Evolutionary conservation across 2,113 vertebrate species (phyloP).

Genomic region (Dolichotis patagonum): DNA sequence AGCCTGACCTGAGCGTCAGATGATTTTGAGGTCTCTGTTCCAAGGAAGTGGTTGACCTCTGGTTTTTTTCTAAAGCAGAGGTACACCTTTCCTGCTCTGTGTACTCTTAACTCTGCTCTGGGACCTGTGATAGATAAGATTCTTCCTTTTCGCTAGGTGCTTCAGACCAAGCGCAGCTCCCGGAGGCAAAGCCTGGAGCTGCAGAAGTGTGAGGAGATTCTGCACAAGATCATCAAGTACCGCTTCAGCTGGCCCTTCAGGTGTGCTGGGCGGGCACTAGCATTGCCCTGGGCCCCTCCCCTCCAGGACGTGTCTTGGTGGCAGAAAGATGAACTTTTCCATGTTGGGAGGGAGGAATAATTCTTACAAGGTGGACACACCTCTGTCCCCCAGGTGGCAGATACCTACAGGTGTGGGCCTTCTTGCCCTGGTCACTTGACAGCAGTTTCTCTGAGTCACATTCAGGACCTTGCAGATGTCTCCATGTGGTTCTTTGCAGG

Average conservation of each 20-base stretch:
- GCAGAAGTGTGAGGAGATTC: conserved; percentile 96
- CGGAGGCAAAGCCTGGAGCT: conserved; percentile 91
- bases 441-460: not conserved
- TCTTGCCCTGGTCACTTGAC: not conserved
- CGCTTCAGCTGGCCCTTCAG: conserved; percentile 99
- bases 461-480: fast-evolving
- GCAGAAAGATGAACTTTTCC: not conserved
- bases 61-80: not conserved
- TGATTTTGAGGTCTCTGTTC: not conserved
- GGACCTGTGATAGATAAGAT: not conserved
- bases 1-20: not conserved
- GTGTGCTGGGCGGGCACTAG: conserved; percentile 80
- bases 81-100: not conserved
- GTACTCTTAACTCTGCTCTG: not conserved
- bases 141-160: conserved; percentile 87
- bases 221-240: conserved; percentile 95
- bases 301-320: not conserved
- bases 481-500: conserved; percentile 83
- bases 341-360: fast-evolving
- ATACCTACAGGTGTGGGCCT: fast-evolving
- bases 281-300: not conserved
- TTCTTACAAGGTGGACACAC: not conserved
- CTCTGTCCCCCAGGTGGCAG: fast-evolving
- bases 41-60: not conserved
- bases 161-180: conserved; percentile 89